Evolutionary conservation across 2,113 vertebrate genomes (phyloP).

Genomic region (Furnarius figulus): DNA sequence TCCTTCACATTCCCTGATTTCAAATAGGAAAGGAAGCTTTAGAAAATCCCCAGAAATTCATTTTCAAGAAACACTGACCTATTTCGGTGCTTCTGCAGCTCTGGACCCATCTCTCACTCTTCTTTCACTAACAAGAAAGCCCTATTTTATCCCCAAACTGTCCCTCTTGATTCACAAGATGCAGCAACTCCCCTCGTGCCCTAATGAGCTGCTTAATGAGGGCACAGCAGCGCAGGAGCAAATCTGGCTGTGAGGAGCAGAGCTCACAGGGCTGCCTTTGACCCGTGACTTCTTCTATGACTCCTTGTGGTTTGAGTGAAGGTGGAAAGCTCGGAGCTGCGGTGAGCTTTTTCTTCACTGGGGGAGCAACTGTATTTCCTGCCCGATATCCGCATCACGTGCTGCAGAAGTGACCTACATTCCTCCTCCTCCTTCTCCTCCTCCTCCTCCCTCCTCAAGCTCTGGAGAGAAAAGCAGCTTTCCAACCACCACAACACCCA

Average conservation of each 20-base stretch:
- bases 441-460: neutral
- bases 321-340: conserved; percentile 51
- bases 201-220: neutral
- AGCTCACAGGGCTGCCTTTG: conserved; percentile 14
- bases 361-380: conserved; percentile 62
- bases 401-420: conserved; percentile 55
- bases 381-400: neutral
- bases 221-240: neutral
- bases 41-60: neutral
- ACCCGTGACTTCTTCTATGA: conserved; percentile 34
- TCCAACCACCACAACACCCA: neutral
- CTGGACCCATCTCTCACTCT: neutral
- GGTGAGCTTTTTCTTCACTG: conserved; percentile 27
- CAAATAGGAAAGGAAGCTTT: neutral
- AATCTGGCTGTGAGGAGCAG: neutral
- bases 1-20: neutral
- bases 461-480: neutral
- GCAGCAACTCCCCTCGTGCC: neutral
- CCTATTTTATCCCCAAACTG: neutral
- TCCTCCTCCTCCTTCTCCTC: neutral
- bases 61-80: neutral
- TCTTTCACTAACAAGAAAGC: neutral
- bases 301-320: conserved; percentile 64
- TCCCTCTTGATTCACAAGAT: neutral
- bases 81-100: neutral